phyloP scores from a whole-genome alignment of 2,113 vertebrate species.

The Scomber japonicus region DNA sequence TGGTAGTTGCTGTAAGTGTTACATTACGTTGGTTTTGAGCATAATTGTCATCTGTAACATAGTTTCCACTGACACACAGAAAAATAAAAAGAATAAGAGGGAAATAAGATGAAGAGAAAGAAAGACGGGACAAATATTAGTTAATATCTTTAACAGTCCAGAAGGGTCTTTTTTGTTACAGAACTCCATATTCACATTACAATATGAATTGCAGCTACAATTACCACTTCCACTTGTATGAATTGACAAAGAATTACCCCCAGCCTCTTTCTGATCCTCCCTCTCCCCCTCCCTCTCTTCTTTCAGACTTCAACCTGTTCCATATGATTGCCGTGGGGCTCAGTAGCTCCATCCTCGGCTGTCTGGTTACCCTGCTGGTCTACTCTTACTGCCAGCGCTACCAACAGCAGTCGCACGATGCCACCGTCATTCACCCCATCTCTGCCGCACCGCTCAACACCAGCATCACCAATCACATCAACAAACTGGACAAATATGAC shows the following conservation, averaged over 20 bases:
- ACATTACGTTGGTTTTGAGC: too few species aligned
- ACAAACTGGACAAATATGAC: constrained; percentile 98
- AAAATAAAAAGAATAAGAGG: not conserved
- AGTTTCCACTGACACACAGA: not conserved
- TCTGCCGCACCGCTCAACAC: constrained; percentile 95
- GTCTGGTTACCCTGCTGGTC: constrained; percentile 94
- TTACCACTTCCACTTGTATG: constrained; percentile 17
- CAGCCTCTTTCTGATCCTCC: not conserved
- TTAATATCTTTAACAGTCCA: constrained; percentile 7
- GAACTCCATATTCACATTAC: constrained; percentile 29
- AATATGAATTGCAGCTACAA: constrained; percentile 40
- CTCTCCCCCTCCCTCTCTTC: constrained; percentile 3
- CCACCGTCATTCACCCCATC: constrained; percentile 97
- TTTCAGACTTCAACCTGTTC: constrained; percentile 95
- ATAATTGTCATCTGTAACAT: too few species aligned
- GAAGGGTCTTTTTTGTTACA: constrained; percentile 12
- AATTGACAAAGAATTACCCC: constrained; percentile 26
- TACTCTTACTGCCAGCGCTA: constrained; percentile 97
- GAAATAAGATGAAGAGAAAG: not conserved
- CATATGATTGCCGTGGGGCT: constrained; percentile 97
- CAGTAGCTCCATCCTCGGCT: constrained; percentile 96
- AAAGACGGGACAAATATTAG: not conserved
- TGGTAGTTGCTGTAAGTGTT: not conserved
- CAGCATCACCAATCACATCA: constrained; percentile 98
- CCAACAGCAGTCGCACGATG: constrained; percentile 95